Conservation (phyloP, 2,113 vertebrate genomes). For the Zapus hudsonius region DNA sequence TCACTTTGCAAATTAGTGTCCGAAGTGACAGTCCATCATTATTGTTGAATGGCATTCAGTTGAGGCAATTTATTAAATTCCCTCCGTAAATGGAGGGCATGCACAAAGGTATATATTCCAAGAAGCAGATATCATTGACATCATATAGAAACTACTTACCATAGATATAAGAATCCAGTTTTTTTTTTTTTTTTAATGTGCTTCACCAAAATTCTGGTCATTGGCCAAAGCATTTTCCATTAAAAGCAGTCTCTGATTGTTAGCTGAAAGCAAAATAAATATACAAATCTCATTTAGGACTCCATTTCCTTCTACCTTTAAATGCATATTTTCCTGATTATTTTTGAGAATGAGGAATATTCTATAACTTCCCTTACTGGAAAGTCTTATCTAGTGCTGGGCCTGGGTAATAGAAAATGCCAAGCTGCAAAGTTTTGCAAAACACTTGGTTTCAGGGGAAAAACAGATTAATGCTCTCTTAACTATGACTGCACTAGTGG, state of each 20-base stretch:
- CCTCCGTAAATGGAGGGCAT: background rate
- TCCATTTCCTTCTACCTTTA: background rate
- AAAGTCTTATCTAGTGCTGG: conserved; percentile 5
- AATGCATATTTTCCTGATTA: conserved; percentile 11
- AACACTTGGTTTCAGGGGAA: conserved; percentile 47
- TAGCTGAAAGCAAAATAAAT: background rate
- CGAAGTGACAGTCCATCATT: background rate
- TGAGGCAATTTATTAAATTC: background rate
- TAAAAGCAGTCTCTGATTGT: background rate
- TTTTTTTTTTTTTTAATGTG: background rate
- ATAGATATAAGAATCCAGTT: no score
- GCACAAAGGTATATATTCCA: background rate
- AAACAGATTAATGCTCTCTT: conserved; percentile 51
- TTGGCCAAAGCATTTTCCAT: background rate
- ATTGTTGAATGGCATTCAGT: background rate
- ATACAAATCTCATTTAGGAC: background rate
- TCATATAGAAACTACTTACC: background rate
- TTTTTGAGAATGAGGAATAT: background rate
- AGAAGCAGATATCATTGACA: background rate
- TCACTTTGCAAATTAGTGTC: background rate
- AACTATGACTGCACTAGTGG: conserved; percentile 28
- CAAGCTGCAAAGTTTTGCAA: conserved; percentile 62
- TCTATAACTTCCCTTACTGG: conserved; percentile 15
- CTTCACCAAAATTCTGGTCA: background rate
- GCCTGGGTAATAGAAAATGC: background rate